Evolutionary conservation across 2,797 vertebrate genomes (phyloP).

Genomic region (Steatocranus sp.): DNA sequence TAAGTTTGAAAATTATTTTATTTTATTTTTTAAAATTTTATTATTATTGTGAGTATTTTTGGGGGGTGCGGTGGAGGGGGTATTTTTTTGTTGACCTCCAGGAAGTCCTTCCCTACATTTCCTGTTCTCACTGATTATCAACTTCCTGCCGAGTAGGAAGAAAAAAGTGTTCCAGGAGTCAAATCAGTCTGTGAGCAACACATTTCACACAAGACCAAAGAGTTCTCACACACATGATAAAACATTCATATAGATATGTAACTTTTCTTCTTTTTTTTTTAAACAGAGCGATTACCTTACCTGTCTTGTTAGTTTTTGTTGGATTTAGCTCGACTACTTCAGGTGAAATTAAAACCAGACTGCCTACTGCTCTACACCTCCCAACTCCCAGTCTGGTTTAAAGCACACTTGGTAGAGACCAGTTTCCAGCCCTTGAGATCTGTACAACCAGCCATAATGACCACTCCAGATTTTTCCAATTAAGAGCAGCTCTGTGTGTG

Average conservation of each 20-base stretch:
- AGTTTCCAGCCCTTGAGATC: slow-evolving; percentile 8
- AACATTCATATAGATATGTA: neutral
- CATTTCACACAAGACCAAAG: neutral
- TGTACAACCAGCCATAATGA: slow-evolving; percentile 33
- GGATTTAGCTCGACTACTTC: neutral
- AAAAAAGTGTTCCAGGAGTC: slow-evolving; percentile 53
- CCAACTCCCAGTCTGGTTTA: neutral
- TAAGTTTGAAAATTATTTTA: neutral
- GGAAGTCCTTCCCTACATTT: slow-evolving; percentile 78
- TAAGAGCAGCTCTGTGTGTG: slow-evolving; percentile 72
- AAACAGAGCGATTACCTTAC: neutral
- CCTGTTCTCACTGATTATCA: slow-evolving; percentile 81
- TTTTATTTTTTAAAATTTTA: accelerated
- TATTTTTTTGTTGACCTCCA: slow-evolving; percentile 72
- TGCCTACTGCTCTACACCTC: neutral
- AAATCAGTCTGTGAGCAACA: neutral
- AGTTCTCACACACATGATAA: neutral
- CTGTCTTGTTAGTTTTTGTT: neutral
- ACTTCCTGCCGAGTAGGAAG: slow-evolving; percentile 78
- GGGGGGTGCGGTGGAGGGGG: slow-evolving; percentile 21
- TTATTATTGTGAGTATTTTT: slow-evolving; percentile 36
- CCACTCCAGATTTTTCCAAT: slow-evolving; percentile 83
- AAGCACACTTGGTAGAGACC: slow-evolving; percentile 9
- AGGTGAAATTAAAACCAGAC: neutral
- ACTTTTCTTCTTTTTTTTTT: neutral